Evolutionary conservation across 2,113 vertebrate genomes (phyloP), one percentile per base, ranked within the genome.

Genomic region (Ceyx margarethae): DNA sequence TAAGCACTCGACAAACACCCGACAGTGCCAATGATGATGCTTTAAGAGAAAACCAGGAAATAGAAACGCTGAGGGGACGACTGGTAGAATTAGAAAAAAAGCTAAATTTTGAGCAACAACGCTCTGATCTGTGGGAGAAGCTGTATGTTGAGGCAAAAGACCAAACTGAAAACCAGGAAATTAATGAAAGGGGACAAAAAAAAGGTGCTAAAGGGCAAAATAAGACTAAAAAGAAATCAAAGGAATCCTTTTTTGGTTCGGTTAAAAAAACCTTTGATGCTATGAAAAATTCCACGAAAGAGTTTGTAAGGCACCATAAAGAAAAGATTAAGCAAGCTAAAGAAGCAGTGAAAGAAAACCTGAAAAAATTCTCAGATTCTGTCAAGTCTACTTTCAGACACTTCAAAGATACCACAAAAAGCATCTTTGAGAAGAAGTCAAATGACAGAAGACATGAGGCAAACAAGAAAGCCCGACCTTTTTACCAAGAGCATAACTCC

Each of bases 241-340:
- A 98, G 84, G 97, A 98, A 5, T 97, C 98, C 13, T 97, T 99
- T 95, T 91, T 99, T 40, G 98, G 98, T 51, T 99, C 98, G 33
- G 98, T 99, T 76, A 99, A 99, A 90, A 98, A 99, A 93, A 99
- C 99, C 3, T 99, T 99, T 50, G 98, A 99, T 76, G 99, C 99
- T 4, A 98, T 99, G 97, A 99, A 99, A 95, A 99, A 99, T 97
- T 99, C 99, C 68, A 99, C 99, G 1, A 99, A 99, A 88, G 98
- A 99, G 91, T 99, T 99, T 92, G 99, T 99, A 69, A 98, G 99
- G 66, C 99, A 99, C 89, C 99, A 99, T 96, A 99, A 99, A 93
- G 99, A 99, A 96, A 99, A 99, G 97, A 99, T 99, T 86, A 99
- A 99, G 93, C 99, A 99, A 94, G 99, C 99, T 65, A 99, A 99